phyloP scores from a whole-genome alignment of 35 echinoderm and acorn worm genomes.

The Chiridota heheva region DNA sequence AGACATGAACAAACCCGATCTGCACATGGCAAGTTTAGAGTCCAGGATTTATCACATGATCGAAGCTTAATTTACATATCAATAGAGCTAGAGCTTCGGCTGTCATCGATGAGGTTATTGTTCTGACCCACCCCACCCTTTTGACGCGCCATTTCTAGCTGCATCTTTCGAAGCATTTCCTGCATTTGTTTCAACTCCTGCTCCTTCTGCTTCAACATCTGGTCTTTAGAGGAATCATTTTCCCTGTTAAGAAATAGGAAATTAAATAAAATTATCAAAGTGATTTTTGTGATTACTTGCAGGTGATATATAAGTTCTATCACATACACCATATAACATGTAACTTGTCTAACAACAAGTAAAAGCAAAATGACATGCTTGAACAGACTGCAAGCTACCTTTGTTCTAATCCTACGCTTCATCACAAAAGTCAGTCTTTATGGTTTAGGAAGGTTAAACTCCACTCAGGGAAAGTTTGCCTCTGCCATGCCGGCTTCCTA shows the following conservation, averaged over 20 bases:
- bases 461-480: too few relatives aligned
- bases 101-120: constrained; percentile 31
- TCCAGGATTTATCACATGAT: too few relatives aligned
- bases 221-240: constrained; percentile 54
- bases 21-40: too few relatives aligned
- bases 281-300: background rate
- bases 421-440: too few relatives aligned
- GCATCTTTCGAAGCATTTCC: constrained; percentile 82
- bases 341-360: background rate
- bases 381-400: too few relatives aligned
- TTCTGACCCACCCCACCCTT: background rate
- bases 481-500: too few relatives aligned
- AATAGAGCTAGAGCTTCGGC: constrained; percentile 22
- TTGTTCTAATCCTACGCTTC: too few relatives aligned
- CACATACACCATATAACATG: background rate
- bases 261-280: background rate
- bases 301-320: background rate
- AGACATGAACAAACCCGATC: too few relatives aligned
- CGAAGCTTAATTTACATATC: constrained; percentile 49
- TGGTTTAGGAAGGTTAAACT: too few relatives aligned
- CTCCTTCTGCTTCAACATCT: constrained; percentile 83
- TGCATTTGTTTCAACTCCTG: constrained; percentile 90
- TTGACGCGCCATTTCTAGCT: constrained; percentile 73
- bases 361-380: too few relatives aligned
- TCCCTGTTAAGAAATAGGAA: background rate